Base-by-base conservation (phyloP, 2,888 invertebrate species). In the Entomobrya multifasciata region DNA sequence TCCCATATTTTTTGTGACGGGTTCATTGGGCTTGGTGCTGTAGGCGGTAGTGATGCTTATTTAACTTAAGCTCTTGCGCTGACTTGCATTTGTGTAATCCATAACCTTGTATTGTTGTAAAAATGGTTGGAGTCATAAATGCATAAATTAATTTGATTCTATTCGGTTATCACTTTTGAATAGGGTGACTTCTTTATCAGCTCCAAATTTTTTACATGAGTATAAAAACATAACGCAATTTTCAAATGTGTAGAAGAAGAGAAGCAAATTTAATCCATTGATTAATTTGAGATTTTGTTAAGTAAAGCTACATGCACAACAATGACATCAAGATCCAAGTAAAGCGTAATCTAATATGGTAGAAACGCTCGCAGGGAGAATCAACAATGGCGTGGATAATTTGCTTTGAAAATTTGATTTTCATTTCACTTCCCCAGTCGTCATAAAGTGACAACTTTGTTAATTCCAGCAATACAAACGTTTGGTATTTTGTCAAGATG, bases 361-460 rank as follows among this genome's bases (percentile, higher is more conserved):
- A 30, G n/a, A 22, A 13, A 79, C 57, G 57, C 6, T 55, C 8
- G 47, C 47, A 36, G 65, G 25, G 78, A 62, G 30, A 79, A 65
- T 79, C 65, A 65, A 79, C 78, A 79, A 79, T 79, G 78, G 78
- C 78, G 47, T 65, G 47, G 78, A 62, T 79, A 79, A 79, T 79
- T 65, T 76, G 57, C 55, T 76, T 57, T 76, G 44, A 57, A 76
- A 41, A 76, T 57, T 76, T 20, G 57, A 76, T 76, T 76, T 57
- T 36, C 41, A 41, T 36, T 74, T 52, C 11, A 74, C 20, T 55
- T 57, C 55, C 41, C 41, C 36, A 41, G 41, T 13, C 3, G 6
- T n/a, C n/a, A 17, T 36, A 65, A 15, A 65, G 52, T 52, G 52
- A 17, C 52, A 52, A 8, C n/a, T n/a, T 11, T 57, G 22, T 22